Conservation (phyloP, 2,888 invertebrate species). For the Tachystola acroxantha region DNA sequence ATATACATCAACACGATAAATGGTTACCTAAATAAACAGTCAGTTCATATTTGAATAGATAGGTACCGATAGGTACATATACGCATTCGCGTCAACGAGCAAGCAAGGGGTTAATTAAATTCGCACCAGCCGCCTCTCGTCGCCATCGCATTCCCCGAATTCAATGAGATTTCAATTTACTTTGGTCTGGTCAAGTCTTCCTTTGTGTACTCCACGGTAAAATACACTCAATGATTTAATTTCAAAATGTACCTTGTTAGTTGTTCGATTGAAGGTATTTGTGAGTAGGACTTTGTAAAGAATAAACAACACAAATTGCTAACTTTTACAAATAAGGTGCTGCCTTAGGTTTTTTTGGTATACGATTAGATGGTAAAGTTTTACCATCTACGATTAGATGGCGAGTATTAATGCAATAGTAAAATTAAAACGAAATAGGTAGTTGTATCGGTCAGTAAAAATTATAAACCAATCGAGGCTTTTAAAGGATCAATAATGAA, state of each 20-base stretch:
- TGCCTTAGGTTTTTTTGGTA: too few species aligned
- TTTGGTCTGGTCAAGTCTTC: slow-evolving; percentile 58
- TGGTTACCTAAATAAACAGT: neutral
- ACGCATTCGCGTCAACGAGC: slow-evolving; percentile 58
- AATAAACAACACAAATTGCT: neutral
- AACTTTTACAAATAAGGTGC: too few species aligned
- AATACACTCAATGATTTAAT: slow-evolving; percentile 27
- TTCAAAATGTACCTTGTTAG: too few species aligned
- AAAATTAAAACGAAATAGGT: too few species aligned
- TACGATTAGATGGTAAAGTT: too few species aligned
- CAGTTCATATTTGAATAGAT: neutral
- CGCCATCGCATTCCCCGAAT: slow-evolving; percentile 70
- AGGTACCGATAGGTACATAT: slow-evolving; percentile 18
- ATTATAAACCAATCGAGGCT: too few species aligned
- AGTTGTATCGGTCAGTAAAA: too few species aligned
- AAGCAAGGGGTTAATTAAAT: slow-evolving; percentile 76
- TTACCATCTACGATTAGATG: too few species aligned
- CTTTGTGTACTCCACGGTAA: slow-evolving; percentile 48
- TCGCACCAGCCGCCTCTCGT: slow-evolving; percentile 71
- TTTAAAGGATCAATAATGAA: too few species aligned
- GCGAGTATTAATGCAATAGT: too few species aligned
- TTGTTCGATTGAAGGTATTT: neutral
- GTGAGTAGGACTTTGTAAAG: neutral
- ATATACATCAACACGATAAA: too few species aligned
- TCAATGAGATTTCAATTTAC: slow-evolving; percentile 78